Percentiles rank a stretch among this genome's conserved stretches.
phyloP scores from a whole-genome alignment of 1,140 invertebrate genomes.

The Frieseomelitta varia region DNA sequence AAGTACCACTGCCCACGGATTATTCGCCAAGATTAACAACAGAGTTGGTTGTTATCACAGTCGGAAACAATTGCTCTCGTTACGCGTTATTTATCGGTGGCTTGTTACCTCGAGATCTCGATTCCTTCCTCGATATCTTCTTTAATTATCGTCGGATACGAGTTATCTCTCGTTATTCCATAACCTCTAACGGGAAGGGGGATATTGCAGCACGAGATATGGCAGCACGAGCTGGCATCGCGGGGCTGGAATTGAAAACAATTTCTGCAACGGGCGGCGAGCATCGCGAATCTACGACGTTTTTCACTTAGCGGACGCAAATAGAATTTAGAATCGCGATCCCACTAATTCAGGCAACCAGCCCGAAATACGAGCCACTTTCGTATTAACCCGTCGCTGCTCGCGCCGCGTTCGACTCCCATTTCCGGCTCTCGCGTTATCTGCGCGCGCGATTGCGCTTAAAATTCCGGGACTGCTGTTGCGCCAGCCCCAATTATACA shows the following conservation, averaged over 20 bases:
- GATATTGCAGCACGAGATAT: background rate
- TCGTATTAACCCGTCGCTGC: background rate
- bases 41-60: background rate
- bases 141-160: background rate
- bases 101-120: background rate
- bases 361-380: conserved; percentile 30
- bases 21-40: background rate
- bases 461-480: conserved; percentile 24
- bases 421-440: conserved; percentile 21
- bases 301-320: conserved; percentile 28
- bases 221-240: no score
- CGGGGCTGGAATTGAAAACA: background rate
- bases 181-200: no score
- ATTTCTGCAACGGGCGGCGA: background rate
- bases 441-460: conserved; percentile 9
- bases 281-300: conserved; percentile 7
- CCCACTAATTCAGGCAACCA: conserved; percentile 19
- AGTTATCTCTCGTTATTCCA: background rate
- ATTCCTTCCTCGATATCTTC: background rate
- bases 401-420: conserved; percentile 12
- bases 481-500: conserved; percentile 20
- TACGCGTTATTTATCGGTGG: background rate
- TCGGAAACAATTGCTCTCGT: background rate
- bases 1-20: background rate
- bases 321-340: conserved; percentile 36